Base-by-base conservation (phyloP, 1,140 invertebrate genomes). In the Colletes gigas region DNA sequence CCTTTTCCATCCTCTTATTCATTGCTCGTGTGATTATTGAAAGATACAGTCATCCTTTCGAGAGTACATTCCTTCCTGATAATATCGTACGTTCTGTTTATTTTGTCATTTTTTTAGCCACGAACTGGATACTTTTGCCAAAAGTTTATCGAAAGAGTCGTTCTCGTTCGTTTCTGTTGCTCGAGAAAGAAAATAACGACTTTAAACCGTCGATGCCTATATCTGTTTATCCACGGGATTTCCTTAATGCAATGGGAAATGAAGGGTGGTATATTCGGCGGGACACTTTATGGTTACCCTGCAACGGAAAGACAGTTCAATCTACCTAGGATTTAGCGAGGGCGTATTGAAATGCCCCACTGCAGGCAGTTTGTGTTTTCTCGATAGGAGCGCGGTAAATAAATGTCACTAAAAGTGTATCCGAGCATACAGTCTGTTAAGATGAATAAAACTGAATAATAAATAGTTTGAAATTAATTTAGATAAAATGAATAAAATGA, bases 161-260 rank as follows among this genome's bases (percentile, higher is more conserved):
- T 8, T 50, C 17, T 14, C 47, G 14, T 30, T 30, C 30, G 30
- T 30, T 30, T 1, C 30, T 30, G 9, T 50, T 55, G 1, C 9
- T 52, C 44, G 15, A 52, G 44, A 54, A 63, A 41, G 41, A 47
- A 63, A 75, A 66, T 62, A 72, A 70, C 66, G 78, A 87, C 62
- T 86, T 83, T 70, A 81, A 75, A 79, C 59, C 62, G 41, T 39
- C 57, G 57, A 52, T 62, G 44, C 41, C 65, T 10, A 10, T 63
- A 63, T 83, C 83, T 91, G 89, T 89, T 91, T 89, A 91, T 91
- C 89, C 88, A 77, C 78, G 79, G 89, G 89, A 90, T 91, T 84
- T 88, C 68, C 82, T 87, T 92, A 90, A 91, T 89, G 88, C 89
- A 90, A 90, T 79, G 89, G 83, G 80, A 88, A 84, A 84, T 75